Evolutionary conservation across 2,113 vertebrate genomes (phyloP).

Genomic region (Nyctereutes procyonoides): DNA sequence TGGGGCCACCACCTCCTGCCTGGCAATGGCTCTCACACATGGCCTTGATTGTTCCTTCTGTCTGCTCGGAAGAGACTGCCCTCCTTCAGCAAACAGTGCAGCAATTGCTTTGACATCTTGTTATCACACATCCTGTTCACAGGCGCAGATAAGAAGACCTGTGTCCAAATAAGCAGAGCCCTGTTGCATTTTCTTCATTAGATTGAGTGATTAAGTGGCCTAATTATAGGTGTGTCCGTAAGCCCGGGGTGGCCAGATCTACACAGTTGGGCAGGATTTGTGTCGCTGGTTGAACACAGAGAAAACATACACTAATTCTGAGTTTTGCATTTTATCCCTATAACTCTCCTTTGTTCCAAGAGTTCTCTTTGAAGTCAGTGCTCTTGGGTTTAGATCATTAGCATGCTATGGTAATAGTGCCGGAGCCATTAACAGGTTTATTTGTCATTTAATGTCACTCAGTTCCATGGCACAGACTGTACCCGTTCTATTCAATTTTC

Average conservation of each 20-base stretch:
- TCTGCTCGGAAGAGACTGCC: background rate
- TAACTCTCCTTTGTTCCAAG: background rate
- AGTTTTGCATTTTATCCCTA: background rate
- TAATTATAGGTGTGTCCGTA: background rate
- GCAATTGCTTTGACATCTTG: slow-evolving; percentile 52
- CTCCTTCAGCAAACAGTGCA: slow-evolving; percentile 14
- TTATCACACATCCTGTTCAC: slow-evolving; percentile 20
- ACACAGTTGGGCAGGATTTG: background rate
- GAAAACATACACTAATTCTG: background rate
- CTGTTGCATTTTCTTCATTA: slow-evolving; percentile 26
- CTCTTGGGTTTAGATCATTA: background rate
- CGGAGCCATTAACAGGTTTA: background rate
- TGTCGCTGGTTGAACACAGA: background rate
- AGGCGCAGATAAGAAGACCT: background rate
- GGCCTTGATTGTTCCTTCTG: background rate
- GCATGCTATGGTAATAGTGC: background rate
- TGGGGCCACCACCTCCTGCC: background rate
- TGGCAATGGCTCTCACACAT: background rate
- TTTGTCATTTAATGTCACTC: background rate
- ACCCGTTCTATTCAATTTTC: background rate
- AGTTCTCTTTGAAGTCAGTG: background rate
- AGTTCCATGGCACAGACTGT: background rate
- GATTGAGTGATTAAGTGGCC: background rate
- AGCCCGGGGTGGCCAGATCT: background rate
- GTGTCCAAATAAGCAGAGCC: background rate